Evolutionary conservation across 2,888 invertebrate genomes (phyloP).

Genomic region (Metellina segmentata): DNA sequence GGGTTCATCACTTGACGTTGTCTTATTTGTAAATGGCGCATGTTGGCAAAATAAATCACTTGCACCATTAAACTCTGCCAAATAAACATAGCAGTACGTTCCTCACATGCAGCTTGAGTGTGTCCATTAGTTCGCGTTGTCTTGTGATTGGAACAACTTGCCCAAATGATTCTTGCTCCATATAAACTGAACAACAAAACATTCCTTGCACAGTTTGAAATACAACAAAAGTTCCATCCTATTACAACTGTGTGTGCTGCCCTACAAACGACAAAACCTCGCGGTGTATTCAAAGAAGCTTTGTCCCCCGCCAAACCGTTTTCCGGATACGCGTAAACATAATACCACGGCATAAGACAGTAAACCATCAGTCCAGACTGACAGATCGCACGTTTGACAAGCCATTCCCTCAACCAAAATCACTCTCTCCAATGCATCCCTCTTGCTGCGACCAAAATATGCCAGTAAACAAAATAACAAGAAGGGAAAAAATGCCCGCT

Average conservation of each 20-base stretch:
- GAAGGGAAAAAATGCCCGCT: neutral
- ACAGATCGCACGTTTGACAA: slow-evolving; percentile 63
- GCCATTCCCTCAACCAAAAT: slow-evolving; percentile 56
- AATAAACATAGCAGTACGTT: too few species aligned
- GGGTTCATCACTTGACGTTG: too few species aligned
- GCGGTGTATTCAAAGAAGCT: neutral
- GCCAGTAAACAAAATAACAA: slow-evolving; percentile 1
- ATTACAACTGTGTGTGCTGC: neutral
- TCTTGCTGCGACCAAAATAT: neutral
- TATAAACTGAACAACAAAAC: too few species aligned
- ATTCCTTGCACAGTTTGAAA: too few species aligned
- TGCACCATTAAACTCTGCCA: too few species aligned
- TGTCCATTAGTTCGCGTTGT: too few species aligned
- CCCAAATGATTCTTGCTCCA: too few species aligned
- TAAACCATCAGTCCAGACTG: slow-evolving; percentile 49
- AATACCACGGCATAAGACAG: slow-evolving; percentile 44
- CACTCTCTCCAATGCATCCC: slow-evolving; percentile 15
- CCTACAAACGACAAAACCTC: neutral
- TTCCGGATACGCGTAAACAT: slow-evolving; percentile 24
- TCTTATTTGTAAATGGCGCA: too few species aligned
- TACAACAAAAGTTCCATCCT: too few species aligned
- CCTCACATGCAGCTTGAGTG: too few species aligned
- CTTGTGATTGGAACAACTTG: too few species aligned
- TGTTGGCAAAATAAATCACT: too few species aligned
- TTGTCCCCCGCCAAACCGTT: slow-evolving; percentile 6